Evolutionary conservation across 2,113 vertebrate genomes (phyloP).

Genomic region (Cinclus mexicanus): DNA sequence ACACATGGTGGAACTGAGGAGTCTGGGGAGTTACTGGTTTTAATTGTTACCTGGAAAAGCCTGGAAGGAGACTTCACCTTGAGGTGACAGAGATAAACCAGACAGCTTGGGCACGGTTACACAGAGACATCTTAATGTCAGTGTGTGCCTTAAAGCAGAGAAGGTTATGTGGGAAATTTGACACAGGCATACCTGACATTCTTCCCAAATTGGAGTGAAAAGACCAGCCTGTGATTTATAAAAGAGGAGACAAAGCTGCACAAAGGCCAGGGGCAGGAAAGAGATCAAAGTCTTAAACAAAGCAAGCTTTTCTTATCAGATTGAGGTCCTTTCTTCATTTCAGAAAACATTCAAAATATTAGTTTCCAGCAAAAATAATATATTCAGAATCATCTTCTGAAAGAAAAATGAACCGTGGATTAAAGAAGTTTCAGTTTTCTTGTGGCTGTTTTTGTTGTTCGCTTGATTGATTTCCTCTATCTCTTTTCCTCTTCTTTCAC

Average conservation of each 20-base stretch:
- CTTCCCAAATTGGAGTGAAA: conserved; percentile 43
- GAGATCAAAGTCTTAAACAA: conserved; percentile 34
- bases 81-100: background rate
- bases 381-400: background rate
- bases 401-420: background rate
- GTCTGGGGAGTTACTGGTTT: background rate
- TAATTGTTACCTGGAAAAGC: background rate
- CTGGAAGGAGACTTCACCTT: background rate
- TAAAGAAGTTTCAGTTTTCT: background rate
- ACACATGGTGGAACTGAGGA: background rate
- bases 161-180: conserved; percentile 14
- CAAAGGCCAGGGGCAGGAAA: conserved; percentile 26
- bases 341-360: background rate
- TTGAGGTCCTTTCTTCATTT: background rate
- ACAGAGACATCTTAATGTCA: background rate
- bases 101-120: background rate
- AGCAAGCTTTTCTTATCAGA: conserved; percentile 5
- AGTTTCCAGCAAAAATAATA: background rate
- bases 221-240: conserved; percentile 26
- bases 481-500: background rate
- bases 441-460: background rate
- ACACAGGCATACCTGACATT: conserved; percentile 61
- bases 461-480: background rate
- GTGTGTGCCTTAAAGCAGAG: background rate
- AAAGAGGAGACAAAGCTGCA: conserved; percentile 31